Evolutionary conservation across 2,113 vertebrate species (phyloP).

Genomic region (Willisornis vidua): DNA sequence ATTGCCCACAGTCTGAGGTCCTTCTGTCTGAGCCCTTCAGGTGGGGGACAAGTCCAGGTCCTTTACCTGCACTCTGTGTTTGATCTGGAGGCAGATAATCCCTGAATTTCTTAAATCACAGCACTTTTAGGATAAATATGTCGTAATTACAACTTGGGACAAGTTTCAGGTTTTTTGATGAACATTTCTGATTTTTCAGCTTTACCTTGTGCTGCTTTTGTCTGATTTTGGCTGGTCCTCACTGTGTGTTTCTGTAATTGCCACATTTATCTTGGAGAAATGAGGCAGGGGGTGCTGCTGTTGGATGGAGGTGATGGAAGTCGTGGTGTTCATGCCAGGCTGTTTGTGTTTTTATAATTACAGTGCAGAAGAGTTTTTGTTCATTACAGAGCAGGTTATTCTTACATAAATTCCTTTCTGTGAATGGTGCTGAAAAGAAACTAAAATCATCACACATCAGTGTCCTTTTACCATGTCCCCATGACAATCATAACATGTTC

Average conservation of each 20-base stretch:
- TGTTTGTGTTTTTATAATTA: slow-evolving; percentile 21
- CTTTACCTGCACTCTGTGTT: neutral
- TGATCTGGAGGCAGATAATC: neutral
- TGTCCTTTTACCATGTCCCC: neutral
- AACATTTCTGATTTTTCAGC: neutral
- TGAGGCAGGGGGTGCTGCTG: neutral
- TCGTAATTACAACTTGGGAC: neutral
- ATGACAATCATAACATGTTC: fast-evolving
- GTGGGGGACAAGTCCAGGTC: neutral
- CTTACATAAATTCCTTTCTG: neutral
- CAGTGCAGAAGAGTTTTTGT: neutral
- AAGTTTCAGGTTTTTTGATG: neutral
- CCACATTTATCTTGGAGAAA: neutral
- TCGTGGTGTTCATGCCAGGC: neutral
- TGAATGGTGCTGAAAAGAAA: neutral
- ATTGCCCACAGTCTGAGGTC: fast-evolving
- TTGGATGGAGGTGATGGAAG: neutral
- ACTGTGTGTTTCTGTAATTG: neutral
- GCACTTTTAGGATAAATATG: fast-evolving
- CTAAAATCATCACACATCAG: fast-evolving
- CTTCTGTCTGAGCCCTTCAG: neutral
- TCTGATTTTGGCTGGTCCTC: neutral
- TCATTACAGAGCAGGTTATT: neutral
- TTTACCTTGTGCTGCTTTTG: neutral
- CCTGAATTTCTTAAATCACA: neutral